Percentiles rank a stretch among this genome's conserved stretches.
These are phyloP conservation scores for Agrochola lychnidis DNA, from an alignment of 2,888 invertebrate species.

Conservation along the genomic window DNA sequence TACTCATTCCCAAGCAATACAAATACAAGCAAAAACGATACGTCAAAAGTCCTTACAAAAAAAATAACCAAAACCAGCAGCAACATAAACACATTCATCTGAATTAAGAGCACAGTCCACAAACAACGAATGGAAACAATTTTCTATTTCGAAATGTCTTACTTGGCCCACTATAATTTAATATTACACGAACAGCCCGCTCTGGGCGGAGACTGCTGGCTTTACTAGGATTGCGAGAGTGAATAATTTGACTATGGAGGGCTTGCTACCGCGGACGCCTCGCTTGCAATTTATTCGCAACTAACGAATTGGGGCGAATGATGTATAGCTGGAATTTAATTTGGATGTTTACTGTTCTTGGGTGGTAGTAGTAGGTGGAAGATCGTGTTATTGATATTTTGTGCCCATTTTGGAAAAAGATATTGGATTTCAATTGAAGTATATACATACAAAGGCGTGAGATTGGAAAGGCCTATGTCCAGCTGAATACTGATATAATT, in stretches of 20 bases:
- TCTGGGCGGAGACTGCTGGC: slow-evolving; percentile 80
- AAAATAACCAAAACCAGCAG: slow-evolving; percentile 39
- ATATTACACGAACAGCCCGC: slow-evolving; percentile 85
- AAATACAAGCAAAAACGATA: not conserved
- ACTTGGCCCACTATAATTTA: slow-evolving; percentile 88
- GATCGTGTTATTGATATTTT: not conserved
- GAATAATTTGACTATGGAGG: slow-evolving; percentile 89
- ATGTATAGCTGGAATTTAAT: slow-evolving; percentile 79
- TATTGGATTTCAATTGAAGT: not conserved
- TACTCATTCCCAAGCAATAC: slow-evolving; percentile 12
- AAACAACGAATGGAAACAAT: slow-evolving; percentile 75
- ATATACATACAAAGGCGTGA: not conserved
- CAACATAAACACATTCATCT: slow-evolving; percentile 69
- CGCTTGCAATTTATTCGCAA: slow-evolving; percentile 84
- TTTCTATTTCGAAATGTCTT: slow-evolving; percentile 88
- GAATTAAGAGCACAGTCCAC: slow-evolving; percentile 70
- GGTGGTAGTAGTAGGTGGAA: slow-evolving; percentile 30
- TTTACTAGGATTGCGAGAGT: slow-evolving; percentile 87
- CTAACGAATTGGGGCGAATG: slow-evolving; percentile 78
- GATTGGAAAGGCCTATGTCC: not conserved
- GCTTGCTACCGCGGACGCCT: slow-evolving; percentile 76
- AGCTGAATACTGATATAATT: not conserved
- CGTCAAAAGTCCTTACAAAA: slow-evolving; percentile 15
- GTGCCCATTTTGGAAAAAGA: not conserved
- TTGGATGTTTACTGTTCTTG: slow-evolving; percentile 62